Percentiles rank a stretch among this genome's conserved stretches.
phyloP scores from a whole-genome alignment of 1,140 invertebrate genomes.

The Heterodera schachtii region DNA sequence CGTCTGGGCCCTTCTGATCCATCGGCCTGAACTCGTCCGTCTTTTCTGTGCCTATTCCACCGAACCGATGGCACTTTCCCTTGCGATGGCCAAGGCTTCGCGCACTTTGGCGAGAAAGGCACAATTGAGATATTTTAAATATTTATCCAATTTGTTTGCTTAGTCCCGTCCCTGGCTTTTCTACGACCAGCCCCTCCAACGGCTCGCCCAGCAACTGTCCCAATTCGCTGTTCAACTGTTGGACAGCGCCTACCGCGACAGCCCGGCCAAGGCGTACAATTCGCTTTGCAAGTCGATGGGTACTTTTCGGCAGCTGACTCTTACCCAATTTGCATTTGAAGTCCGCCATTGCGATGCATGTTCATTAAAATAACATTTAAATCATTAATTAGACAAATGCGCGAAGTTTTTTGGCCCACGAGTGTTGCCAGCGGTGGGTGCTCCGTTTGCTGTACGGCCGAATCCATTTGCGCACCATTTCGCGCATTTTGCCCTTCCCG shows the following conservation, averaged over 20 bases:
- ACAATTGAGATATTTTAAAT: background rate
- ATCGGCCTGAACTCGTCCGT: slow-evolving; percentile 22
- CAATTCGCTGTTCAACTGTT: slow-evolving; percentile 44
- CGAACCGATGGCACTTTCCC: slow-evolving; percentile 28
- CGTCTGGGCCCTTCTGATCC: slow-evolving; percentile 32
- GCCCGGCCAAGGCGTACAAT: slow-evolving; percentile 49
- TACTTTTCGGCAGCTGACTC: slow-evolving; percentile 46
- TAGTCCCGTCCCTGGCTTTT: slow-evolving; percentile 58
- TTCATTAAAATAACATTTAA: no score
- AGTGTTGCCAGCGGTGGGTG: slow-evolving; percentile 61
- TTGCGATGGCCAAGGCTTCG: slow-evolving; percentile 28
- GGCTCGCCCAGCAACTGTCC: slow-evolving; percentile 41
- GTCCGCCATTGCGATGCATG: slow-evolving; percentile 2
- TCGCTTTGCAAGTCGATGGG: slow-evolving; percentile 44
- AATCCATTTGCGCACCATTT: slow-evolving; percentile 40
- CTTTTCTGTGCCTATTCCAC: slow-evolving; percentile 34
- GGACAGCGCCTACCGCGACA: slow-evolving; percentile 42
- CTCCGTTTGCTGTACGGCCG: slow-evolving; percentile 57
- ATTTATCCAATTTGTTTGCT: background rate
- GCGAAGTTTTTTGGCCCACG: slow-evolving; percentile 53
- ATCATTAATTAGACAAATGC: slow-evolving; percentile 37
- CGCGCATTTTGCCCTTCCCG: slow-evolving; percentile 37
- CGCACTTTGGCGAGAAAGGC: slow-evolving; percentile 26
- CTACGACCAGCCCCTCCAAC: slow-evolving; percentile 51
- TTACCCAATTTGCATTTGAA: slow-evolving; percentile 58